These are phyloP conservation scores for Shinisaurus crocodilurus DNA, from an alignment of 2,113 vertebrate species.

Conservation along the genomic window DNA sequence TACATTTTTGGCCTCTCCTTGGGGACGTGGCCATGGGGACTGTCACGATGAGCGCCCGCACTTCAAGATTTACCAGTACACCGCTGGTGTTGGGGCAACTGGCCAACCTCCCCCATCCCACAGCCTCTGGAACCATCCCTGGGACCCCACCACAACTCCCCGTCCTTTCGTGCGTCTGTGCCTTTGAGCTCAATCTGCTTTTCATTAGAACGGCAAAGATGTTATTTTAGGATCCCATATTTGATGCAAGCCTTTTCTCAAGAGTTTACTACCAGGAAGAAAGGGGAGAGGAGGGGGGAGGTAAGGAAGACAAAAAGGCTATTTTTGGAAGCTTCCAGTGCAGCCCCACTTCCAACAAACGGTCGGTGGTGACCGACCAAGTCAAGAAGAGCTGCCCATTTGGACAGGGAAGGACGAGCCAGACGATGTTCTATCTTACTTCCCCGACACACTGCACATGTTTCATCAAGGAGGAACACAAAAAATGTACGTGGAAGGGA, in stretches of 20 bases:
- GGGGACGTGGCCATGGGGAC: too few relatives aligned
- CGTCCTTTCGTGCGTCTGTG: neutral
- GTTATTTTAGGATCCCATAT: accelerated
- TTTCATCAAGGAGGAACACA: constrained; percentile 36
- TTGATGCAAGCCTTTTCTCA: neutral
- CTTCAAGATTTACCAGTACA: too few relatives aligned
- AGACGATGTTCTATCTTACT: constrained; percentile 51
- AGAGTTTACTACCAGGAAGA: neutral
- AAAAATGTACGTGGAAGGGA: constrained; percentile 31
- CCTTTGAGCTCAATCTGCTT: neutral
- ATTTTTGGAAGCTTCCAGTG: neutral
- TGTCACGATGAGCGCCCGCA: too few relatives aligned
- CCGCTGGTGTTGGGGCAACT: neutral
- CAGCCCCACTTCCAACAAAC: neutral
- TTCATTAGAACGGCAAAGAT: neutral
- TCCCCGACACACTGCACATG: constrained; percentile 45
- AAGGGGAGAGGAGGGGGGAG: neutral
- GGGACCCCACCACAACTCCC: too few relatives aligned
- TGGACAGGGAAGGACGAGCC: constrained; percentile 7
- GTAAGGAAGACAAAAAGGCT: neutral
- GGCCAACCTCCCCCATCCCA: neutral
- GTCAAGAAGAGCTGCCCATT: constrained; percentile 12
- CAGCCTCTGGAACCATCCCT: too few relatives aligned
- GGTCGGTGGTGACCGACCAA: neutral
- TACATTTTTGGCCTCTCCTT: too few relatives aligned